Evolutionary conservation across 2,113 vertebrate genomes (phyloP).

Genomic region (Danionella cerebrum): DNA sequence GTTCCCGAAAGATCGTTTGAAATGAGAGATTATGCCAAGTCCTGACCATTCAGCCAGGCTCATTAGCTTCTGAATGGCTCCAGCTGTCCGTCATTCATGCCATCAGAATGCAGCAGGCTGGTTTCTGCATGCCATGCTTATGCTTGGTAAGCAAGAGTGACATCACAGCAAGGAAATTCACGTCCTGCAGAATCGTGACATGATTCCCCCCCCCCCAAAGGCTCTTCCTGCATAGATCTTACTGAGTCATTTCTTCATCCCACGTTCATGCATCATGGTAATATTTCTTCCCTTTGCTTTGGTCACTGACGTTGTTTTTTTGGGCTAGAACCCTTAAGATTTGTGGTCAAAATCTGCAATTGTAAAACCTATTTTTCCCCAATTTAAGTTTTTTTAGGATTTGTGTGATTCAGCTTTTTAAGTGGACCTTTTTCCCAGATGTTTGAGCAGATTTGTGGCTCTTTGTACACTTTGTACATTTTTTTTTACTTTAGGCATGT

Average conservation of each 20-base stretch:
- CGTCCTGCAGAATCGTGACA: conserved; percentile 4
- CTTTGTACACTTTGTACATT: too few relatives aligned
- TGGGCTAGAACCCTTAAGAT: too few relatives aligned
- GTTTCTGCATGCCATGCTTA: background rate
- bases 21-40: background rate
- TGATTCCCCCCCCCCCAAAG: background rate
- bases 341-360: too few relatives aligned
- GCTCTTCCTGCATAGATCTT: too few relatives aligned
- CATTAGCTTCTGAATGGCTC: conserved; percentile 8
- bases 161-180: conserved; percentile 21
- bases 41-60: background rate
- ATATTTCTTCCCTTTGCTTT: too few relatives aligned
- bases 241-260: background rate
- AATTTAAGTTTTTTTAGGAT: too few relatives aligned
- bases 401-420: too few relatives aligned
- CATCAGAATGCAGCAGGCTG: background rate
- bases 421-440: too few relatives aligned
- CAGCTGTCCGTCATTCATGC: conserved; percentile 7
- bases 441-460: too few relatives aligned
- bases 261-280: background rate
- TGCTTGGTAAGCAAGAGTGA: background rate
- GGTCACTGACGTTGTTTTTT: too few relatives aligned
- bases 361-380: too few relatives aligned
- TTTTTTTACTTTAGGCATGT: too few relatives aligned
- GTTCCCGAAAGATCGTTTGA: background rate